Evolutionary conservation across 2,888 invertebrate species (phyloP).

Genomic region (Lysandra coridon): DNA sequence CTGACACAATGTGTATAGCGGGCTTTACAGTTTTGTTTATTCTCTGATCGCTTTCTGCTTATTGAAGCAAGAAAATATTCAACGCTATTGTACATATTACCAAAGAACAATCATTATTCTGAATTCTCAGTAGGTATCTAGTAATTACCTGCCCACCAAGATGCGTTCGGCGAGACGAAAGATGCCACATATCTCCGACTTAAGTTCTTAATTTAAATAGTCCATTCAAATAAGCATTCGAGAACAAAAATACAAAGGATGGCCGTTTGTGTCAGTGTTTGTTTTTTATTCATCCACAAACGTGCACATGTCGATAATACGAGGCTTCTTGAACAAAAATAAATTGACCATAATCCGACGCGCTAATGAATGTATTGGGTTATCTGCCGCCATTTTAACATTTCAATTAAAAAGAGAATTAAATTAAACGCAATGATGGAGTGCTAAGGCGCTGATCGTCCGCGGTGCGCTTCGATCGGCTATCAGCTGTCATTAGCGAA

Average conservation of each 20-base stretch:
- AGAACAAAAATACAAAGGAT: slow-evolving; percentile 34
- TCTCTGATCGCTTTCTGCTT: too few species aligned
- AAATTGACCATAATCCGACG: slow-evolving; percentile 53
- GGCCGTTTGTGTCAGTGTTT: slow-evolving; percentile 33
- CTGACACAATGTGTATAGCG: too few species aligned
- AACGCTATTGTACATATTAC: too few species aligned
- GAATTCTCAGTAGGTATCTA: too few species aligned
- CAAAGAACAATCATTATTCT: too few species aligned
- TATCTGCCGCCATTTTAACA: slow-evolving; percentile 63
- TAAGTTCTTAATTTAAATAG: slow-evolving; percentile 31
- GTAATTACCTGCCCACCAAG: background rate
- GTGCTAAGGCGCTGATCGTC: slow-evolving; percentile 53
- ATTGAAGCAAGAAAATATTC: too few species aligned
- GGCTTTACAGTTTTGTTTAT: too few species aligned
- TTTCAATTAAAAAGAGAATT: slow-evolving; percentile 75
- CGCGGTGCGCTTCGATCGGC: slow-evolving; percentile 3
- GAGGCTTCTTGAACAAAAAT: slow-evolving; percentile 41
- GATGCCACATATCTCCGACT: background rate
- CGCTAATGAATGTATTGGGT: slow-evolving; percentile 56
- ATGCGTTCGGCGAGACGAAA: background rate
- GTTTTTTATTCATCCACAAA: slow-evolving; percentile 30
- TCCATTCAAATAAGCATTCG: slow-evolving; percentile 31
- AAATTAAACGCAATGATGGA: slow-evolving; percentile 72
- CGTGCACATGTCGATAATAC: slow-evolving; percentile 34
- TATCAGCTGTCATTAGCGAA: slow-evolving; percentile 26